phyloP scores from a whole-genome alignment of 2,888 invertebrate genomes.

The Pyrochroa serraticornis region DNA sequence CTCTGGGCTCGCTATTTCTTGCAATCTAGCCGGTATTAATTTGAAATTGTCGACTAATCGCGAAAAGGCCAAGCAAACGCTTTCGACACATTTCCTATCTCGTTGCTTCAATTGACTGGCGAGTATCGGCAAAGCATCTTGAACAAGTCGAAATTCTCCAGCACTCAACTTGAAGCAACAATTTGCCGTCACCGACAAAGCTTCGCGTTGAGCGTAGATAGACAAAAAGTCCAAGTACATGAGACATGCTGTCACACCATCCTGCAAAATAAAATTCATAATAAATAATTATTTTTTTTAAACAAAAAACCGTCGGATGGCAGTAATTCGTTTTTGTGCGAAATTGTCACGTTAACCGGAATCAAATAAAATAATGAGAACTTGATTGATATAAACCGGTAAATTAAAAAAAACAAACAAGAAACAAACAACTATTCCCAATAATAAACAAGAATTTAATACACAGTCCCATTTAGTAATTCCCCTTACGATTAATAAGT shows the following conservation, averaged over 20 bases:
- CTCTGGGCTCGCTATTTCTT: slow-evolving; percentile 92
- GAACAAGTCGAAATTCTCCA: slow-evolving; percentile 93
- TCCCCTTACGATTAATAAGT: too few relatives aligned
- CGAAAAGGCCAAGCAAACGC: slow-evolving; percentile 95
- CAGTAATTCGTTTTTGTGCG: too few relatives aligned
- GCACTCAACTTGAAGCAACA: slow-evolving; percentile 93
- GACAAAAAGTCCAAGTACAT: slow-evolving; percentile 99
- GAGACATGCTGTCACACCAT: slow-evolving; percentile 94
- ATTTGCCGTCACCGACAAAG: slow-evolving; percentile 95
- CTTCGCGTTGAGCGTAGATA: slow-evolving; percentile 95
- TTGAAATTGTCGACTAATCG: slow-evolving; percentile 96
- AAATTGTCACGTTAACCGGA: too few relatives aligned
- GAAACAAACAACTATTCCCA: too few relatives aligned
- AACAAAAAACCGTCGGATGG: too few relatives aligned
- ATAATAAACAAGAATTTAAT: too few relatives aligned
- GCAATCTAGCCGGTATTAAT: slow-evolving; percentile 84
- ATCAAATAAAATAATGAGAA: too few relatives aligned
- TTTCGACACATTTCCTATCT: slow-evolving; percentile 98
- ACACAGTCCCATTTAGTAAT: too few relatives aligned
- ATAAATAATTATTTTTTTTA: too few relatives aligned
- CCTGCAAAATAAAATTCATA: too few relatives aligned
- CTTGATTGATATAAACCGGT: too few relatives aligned
- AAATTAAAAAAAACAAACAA: too few relatives aligned
- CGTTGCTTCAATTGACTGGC: slow-evolving; percentile 81
- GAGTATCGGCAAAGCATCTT: slow-evolving; percentile 84